Conservation (phyloP, 2,888 invertebrate species). For the Mystacides longicornis region DNA sequence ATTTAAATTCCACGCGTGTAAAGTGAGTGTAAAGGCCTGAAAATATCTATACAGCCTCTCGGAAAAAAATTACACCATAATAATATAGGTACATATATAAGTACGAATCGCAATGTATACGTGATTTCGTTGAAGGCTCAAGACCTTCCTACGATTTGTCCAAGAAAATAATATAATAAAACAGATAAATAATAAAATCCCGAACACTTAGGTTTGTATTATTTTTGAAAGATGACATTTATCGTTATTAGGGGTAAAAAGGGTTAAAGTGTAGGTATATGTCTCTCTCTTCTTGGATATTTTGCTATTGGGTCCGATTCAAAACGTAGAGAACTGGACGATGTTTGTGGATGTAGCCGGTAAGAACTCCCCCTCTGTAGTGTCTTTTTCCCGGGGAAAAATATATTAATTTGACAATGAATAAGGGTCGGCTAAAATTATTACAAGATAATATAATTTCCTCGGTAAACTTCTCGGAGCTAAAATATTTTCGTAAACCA, state of each 20-base stretch:
- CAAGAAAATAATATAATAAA: background rate
- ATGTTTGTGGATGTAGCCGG: no score
- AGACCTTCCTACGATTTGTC: background rate
- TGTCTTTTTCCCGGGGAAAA: no score
- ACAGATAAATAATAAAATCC: background rate
- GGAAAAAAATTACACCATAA: background rate
- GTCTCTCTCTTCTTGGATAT: background rate
- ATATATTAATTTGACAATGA: background rate
- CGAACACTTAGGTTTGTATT: background rate
- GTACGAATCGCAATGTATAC: background rate
- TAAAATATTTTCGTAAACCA: no score
- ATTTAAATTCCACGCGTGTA: background rate
- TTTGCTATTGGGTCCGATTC: background rate
- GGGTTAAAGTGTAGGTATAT: background rate
- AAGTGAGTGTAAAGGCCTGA: background rate
- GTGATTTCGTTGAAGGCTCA: background rate
- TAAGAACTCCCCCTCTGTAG: no score
- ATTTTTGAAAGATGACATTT: constrained; percentile 1
- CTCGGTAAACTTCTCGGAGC: no score
- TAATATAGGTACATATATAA: no score
- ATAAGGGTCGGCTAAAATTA: background rate
- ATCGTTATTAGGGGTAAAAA: background rate
- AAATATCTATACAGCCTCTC: background rate
- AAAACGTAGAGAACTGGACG: no score
- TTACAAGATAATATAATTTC: no score